phyloP scores from a whole-genome alignment of 2,797 vertebrate species.

The Ctenopoma multispine region DNA sequence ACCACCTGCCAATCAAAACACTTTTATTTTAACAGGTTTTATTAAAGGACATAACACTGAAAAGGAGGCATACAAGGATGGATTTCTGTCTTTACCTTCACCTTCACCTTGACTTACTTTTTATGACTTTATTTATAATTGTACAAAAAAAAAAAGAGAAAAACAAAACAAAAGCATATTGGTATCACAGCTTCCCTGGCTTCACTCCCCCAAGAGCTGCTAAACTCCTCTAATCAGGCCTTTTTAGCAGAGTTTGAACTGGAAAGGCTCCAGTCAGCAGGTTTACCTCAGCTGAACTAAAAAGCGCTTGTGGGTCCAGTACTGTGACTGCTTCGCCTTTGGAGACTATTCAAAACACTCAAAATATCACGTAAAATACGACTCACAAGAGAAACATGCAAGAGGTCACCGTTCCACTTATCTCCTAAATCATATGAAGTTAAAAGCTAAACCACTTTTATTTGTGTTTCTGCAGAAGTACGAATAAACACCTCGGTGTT shows the following conservation, averaged over 20 bases:
- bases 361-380: background rate
- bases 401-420: too few species aligned
- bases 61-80: too few species aligned
- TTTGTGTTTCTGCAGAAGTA: background rate
- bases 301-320: conserved; percentile 25
- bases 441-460: background rate
- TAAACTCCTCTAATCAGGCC: conserved; percentile 61
- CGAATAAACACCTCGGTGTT: background rate
- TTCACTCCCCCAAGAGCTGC: conserved; percentile 29
- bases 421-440: background rate
- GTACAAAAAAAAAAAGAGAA: background rate
- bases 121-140: too few species aligned
- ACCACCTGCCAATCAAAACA: too few species aligned
- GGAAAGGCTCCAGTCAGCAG: conserved; percentile 66
- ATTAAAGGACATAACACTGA: too few species aligned
- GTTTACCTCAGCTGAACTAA: conserved; percentile 74
- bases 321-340: conserved; percentile 6
- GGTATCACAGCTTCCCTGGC: conserved; percentile 38
- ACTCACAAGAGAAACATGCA: background rate
- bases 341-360: background rate
- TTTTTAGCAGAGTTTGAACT: conserved; percentile 67
- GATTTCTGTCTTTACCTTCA: too few species aligned
- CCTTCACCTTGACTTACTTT: too few species aligned
- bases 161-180: conserved; percentile 10
- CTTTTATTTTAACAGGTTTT: too few species aligned